Evolutionary conservation across 2,888 invertebrate genomes (phyloP), one percentile per base, ranked within the genome.

Genomic region (Mesorhabditis belari): DNA sequence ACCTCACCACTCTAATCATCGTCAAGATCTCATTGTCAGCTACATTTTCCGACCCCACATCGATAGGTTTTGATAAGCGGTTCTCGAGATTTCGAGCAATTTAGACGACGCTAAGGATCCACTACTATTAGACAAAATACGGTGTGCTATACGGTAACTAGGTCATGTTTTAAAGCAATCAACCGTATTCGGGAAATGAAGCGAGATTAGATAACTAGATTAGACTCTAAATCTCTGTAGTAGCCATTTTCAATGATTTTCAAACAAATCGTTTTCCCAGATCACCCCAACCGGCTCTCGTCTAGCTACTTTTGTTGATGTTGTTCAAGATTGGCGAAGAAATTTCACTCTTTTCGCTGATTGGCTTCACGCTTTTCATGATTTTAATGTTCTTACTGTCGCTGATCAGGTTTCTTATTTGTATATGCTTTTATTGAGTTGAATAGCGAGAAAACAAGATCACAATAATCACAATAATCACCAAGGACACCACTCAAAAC

Each of bases 301-400:
- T 9, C 60, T 75, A 0, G 76, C 76, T 0, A 64, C 62, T 6
- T 58, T 75, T 27, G 62, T 66, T 26, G 77, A 77, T 57, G 72
- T 73, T 23, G 66, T 73, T 58, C 71, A 73, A 51, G 76, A 77
- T 58, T 77, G 76, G 76, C 61, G 71, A 19, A 56, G 77, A 28
- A 69, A 63, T 51, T 75, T 77, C 59, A 73, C 73, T 1, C 64
- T 75, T 21, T 77, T 73, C 57, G 67, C 72, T 3, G 77, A 77
- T 57, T 77, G 75, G 71, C 54, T 77, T 2, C 60, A 71, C 25
- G 64, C 71, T 3, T 65, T 77, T 12, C 74, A 73, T 5, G 77
- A 77, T 55, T 76, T 75, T 59, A 65, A 67, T 53, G 55, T 61
- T 28, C 54, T 77, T 54, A 55, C 59, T 17, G 21, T 58, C 17